Evolutionary conservation across 2,888 invertebrate genomes (phyloP).

Genomic region (Bombylius discolor): DNA sequence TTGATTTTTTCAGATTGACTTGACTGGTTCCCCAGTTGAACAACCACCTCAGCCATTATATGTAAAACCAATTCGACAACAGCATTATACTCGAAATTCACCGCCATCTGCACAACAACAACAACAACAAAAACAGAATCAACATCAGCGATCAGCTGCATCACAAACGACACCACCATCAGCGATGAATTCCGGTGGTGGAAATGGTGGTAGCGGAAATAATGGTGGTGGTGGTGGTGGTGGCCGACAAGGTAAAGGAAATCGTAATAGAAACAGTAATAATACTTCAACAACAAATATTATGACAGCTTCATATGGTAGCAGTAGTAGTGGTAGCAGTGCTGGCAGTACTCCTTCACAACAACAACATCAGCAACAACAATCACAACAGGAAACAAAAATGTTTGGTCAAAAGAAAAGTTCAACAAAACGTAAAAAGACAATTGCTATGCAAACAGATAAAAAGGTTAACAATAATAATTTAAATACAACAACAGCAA

Average conservation of each 20-base stretch:
- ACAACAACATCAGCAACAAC: not conserved
- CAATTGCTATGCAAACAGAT: conserved; percentile 13
- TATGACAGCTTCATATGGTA: conserved; percentile 26
- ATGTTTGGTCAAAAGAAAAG: conserved; percentile 14
- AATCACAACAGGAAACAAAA: not conserved
- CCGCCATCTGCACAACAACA: conserved; percentile 9
- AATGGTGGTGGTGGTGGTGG: not conserved
- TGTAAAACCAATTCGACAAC: conserved; percentile 5
- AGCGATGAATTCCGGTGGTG: conserved; percentile 4
- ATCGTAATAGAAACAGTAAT: conserved; percentile 5
- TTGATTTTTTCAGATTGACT: conserved; percentile 10
- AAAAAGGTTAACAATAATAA: conserved; percentile 10
- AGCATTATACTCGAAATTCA: conserved; percentile 10
- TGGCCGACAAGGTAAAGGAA: not conserved
- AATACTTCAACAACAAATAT: conserved; percentile 7
- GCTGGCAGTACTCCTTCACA: conserved; percentile 10
- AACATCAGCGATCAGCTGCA: conserved; percentile 13
- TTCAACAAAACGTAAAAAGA: conserved; percentile 15
- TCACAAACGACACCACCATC: conserved; percentile 15
- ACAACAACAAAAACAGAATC: not conserved
- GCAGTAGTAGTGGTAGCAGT: conserved; percentile 17
- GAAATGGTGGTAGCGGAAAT: not conserved
- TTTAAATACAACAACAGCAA: not conserved
- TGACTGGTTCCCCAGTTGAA: conserved; percentile 14
- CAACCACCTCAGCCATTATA: conserved; percentile 4